A percentile compares a stretch with the other conserved stretches of the same genome.
Conservation (phyloP, 2,113 vertebrate species). For the Dipodomys spectabilis region DNA sequence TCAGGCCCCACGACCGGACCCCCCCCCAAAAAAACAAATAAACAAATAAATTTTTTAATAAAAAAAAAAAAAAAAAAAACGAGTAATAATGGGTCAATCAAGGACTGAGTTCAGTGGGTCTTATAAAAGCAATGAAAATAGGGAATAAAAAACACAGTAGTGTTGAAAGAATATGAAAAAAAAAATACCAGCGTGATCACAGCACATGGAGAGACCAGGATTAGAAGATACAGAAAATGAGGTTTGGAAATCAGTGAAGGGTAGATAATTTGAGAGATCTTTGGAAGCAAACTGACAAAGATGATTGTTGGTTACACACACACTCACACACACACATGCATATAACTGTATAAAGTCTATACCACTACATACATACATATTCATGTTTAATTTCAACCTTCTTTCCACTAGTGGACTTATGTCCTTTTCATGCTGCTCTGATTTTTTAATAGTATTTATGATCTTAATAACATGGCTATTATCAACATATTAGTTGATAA, state of each 20-base stretch:
- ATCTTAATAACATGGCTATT: too few relatives aligned
- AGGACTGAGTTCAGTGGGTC: too few relatives aligned
- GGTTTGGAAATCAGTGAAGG: too few relatives aligned
- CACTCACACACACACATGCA: background rate
- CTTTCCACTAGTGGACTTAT: background rate
- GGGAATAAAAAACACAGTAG: background rate
- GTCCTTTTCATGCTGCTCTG: background rate
- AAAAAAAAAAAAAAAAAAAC: too few relatives aligned
- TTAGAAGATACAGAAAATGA: background rate
- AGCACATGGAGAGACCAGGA: background rate
- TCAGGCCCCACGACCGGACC: too few relatives aligned
- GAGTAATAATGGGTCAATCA: too few relatives aligned
- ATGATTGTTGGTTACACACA: background rate
- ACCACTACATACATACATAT: background rate
- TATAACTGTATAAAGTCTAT: background rate
- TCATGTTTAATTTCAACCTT: background rate
- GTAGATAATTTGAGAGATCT: background rate
- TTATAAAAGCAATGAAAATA: too few relatives aligned
- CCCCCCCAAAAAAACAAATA: too few relatives aligned
- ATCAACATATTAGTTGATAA: background rate
- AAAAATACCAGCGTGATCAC: background rate
- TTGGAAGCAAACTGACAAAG: background rate
- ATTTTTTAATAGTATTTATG: too few relatives aligned
- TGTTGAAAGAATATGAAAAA: too few relatives aligned
- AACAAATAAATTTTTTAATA: too few relatives aligned